These are phyloP conservation scores for Hedya salicella DNA, from an alignment of 2,888 invertebrate genomes.

Conservation along the genomic window DNA sequence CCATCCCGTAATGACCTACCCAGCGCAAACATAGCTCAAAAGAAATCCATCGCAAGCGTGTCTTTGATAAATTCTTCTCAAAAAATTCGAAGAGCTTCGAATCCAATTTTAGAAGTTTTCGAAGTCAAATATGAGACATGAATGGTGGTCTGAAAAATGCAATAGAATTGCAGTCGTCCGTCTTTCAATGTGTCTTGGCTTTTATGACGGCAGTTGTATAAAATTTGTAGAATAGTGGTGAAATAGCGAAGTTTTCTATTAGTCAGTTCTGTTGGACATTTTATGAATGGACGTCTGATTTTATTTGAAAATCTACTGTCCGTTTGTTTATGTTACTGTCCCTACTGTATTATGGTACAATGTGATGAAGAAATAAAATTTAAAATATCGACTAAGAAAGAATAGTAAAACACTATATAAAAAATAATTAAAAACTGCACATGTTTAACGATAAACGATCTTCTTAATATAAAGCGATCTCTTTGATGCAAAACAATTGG, in stretches of 20 bases:
- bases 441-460: no score
- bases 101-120: conserved; percentile 35
- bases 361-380: background rate
- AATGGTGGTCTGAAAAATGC: conserved; percentile 56
- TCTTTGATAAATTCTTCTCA: conserved; percentile 20
- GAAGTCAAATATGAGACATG: conserved; percentile 19
- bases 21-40: conserved; percentile 22
- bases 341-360: background rate
- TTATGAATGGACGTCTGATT: background rate
- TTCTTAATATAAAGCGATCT: no score
- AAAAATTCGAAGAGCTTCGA: conserved; percentile 24
- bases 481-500: no score
- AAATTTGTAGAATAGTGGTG: conserved; percentile 16
- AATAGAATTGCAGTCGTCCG: conserved; percentile 76
- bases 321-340: background rate
- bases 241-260: background rate
- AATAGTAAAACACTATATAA: no score
- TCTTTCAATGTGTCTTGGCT: conserved; percentile 66
- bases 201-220: conserved; percentile 50
- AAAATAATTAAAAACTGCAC: no score
- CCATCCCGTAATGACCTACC: conserved; percentile 24
- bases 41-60: conserved; percentile 17
- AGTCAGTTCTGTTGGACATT: background rate
- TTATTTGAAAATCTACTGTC: background rate
- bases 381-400: no score